Evolutionary conservation across 2,888 invertebrate species (phyloP), one percentile per base, ranked within the genome.

Genomic region (Chromoteleia sp.): DNA sequence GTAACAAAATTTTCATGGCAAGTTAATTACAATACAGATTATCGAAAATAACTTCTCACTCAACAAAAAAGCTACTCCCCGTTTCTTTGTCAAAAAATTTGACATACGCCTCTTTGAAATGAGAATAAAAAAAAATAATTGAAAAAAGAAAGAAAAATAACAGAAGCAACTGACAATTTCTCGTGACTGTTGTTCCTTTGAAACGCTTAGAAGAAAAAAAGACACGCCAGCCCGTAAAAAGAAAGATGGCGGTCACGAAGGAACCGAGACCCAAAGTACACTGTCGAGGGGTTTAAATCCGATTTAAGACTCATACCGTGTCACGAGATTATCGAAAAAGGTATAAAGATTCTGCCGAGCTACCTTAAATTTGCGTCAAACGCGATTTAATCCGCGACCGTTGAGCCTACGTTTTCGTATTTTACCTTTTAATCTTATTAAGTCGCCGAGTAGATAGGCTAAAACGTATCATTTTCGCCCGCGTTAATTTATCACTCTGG

Each of bases 361-460:
- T 87, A 88, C 88, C 87, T 88, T 87, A 88, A 88, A 88, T 88
- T 89, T 86, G 87, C 87, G 87, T 88, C 87, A 88, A 87, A 86
- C 86, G 85, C 85, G 85, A 86, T 85, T 87, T 88, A 88, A 88
- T 87, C 87, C 88, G 84, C 81, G 86, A 86, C 85, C 73, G 67
- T 77, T 74, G 73, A 56, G 76, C 58, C 79, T 79, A 70, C 73
- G 76, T 76, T 83, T 81, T 76, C 79, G 84, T 84, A 88, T 87
- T 86, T 87, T 84, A 83, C 76, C 82, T 86, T 86, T 87, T 88
- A 88, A 88, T 88, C 88, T 87, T 87, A 87, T 88, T 87, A 88
- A 86, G 71, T 84, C 80, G 68, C 81, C 83, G 81, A 85, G 83
- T 81, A 86, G 86, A 85, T 85, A 85, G 75, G 86, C 84, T 83